phyloP scores from a whole-genome alignment of 2,888 invertebrate species.

The Tholera decimalis region DNA sequence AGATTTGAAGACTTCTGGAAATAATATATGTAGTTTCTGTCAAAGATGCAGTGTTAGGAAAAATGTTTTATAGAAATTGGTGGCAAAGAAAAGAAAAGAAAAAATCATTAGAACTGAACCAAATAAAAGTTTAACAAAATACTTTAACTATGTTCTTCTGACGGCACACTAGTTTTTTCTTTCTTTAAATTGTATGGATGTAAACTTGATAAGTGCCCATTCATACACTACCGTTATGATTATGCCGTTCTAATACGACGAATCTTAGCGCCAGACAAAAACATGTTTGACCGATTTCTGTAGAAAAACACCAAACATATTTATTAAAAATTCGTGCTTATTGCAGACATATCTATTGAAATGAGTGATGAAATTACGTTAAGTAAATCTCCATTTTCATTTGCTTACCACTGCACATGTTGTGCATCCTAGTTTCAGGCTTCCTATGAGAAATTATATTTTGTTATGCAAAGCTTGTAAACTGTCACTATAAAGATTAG shows the following conservation, averaged over 20 bases:
- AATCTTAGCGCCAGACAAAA: background rate
- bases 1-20: conserved; percentile 10
- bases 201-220: no score
- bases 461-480: conserved; percentile 15
- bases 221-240: no score
- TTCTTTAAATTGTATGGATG: no score
- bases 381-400: background rate
- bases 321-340: background rate
- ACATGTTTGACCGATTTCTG: background rate
- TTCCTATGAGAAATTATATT: conserved; percentile 11
- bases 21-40: conserved; percentile 28
- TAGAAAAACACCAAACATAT: background rate
- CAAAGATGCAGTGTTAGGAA: conserved; percentile 18
- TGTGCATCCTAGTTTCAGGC: background rate
- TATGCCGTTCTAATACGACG: no score
- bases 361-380: background rate
- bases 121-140: background rate
- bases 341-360: conserved; percentile 5
- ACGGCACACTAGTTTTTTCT: background rate
- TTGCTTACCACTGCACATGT: background rate
- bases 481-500: conserved; percentile 12
- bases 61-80: background rate
- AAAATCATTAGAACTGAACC: background rate
- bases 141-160: background rate
- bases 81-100: background rate